phyloP scores from a whole-genome alignment of 2,888 invertebrate species.

The Silvanus unidentatus region DNA sequence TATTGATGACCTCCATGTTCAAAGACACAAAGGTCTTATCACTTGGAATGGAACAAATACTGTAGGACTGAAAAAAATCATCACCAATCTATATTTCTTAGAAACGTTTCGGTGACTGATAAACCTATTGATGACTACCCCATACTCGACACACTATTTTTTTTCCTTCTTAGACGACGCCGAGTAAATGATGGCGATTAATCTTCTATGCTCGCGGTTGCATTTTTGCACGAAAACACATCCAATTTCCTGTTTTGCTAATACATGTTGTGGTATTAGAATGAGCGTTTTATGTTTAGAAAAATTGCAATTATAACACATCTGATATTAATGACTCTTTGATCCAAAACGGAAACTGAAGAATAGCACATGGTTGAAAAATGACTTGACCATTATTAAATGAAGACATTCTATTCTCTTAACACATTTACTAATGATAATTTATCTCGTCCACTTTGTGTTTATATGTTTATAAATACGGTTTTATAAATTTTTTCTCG shows the following conservation, averaged over 20 bases:
- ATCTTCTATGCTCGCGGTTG: no score
- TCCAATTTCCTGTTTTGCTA: no score
- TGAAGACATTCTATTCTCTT: conserved; percentile 43
- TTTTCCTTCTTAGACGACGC: conserved; percentile 14
- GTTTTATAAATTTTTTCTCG: conserved; percentile 1
- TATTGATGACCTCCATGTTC: conserved; percentile 46
- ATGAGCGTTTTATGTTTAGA: no score
- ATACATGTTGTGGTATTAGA: no score
- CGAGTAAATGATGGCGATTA: no score
- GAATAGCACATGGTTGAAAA: conserved; percentile 36
- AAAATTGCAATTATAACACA: no score
- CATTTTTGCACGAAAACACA: no score
- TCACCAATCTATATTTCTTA: conserved; percentile 40
- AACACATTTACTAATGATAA: conserved; percentile 42
- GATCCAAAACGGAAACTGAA: conserved; percentile 1
- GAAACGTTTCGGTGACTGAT: conserved; percentile 42
- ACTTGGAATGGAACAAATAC: conserved; percentile 44
- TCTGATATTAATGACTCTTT: no score
- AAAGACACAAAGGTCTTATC: conserved; percentile 47
- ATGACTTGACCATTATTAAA: conserved; percentile 40
- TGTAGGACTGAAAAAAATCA: conserved; percentile 41
- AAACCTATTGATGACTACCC: conserved; percentile 45
- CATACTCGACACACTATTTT: conserved; percentile 40
- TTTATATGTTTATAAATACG: conserved; percentile 27
- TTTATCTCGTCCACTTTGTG: conserved; percentile 37